phyloP scores from a whole-genome alignment of 2,797 vertebrate genomes.

The Phrynocephalus guinanensis region DNA sequence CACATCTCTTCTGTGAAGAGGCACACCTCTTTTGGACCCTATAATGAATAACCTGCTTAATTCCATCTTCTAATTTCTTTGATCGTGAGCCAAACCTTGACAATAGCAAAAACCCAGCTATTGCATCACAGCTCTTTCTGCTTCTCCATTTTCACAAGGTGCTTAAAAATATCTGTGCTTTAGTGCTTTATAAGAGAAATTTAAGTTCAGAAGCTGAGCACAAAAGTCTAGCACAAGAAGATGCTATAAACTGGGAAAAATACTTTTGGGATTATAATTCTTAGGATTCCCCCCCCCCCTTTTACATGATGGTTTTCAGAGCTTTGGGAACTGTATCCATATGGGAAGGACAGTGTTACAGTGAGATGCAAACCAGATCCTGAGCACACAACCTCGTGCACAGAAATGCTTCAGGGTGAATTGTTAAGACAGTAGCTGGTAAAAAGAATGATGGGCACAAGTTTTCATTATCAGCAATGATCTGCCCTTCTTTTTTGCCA shows the following conservation, averaged over 20 bases:
- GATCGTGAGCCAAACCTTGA: background rate
- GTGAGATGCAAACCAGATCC: background rate
- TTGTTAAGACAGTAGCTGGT: constrained; percentile 7
- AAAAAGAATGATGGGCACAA: constrained; percentile 15
- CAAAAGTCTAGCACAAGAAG: background rate
- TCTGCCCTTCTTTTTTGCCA: constrained; percentile 14
- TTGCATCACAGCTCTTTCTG: background rate
- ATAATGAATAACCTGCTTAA: background rate
- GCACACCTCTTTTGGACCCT: background rate
- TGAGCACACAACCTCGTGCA: background rate
- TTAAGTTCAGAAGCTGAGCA: background rate
- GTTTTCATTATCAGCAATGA: constrained; percentile 4
- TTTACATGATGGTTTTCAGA: too few species aligned
- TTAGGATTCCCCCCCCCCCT: too few species aligned
- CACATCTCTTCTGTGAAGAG: background rate
- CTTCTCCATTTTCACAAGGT: background rate
- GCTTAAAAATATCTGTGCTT: background rate
- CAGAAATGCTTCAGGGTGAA: background rate
- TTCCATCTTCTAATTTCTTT: constrained; percentile 4
- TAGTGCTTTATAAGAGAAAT: background rate
- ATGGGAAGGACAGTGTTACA: background rate
- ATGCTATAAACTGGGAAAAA: background rate
- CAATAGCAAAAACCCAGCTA: background rate
- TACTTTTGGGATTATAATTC: too few species aligned
- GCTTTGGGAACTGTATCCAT: too few species aligned